These are phyloP conservation scores for Zoanthus gigantus DNA, from an alignment of 92 coral and sea anemone species.

Conservation along the genomic window DNA sequence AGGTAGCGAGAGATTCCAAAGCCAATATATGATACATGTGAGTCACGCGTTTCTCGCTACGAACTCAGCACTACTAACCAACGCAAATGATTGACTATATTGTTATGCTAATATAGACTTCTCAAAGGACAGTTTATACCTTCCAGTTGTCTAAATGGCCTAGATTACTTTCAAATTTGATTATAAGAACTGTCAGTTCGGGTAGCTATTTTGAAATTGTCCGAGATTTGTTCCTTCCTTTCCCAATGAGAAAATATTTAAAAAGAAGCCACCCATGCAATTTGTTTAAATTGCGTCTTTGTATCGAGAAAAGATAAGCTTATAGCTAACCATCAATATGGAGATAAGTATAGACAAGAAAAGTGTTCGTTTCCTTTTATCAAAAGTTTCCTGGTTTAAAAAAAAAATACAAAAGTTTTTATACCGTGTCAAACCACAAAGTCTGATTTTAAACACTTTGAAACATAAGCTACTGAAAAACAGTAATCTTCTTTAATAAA, in stretches of 20 bases:
- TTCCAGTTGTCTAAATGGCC: constrained; percentile 8
- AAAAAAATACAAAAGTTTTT: neutral
- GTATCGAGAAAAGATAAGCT: constrained; percentile 31
- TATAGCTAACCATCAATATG: neutral
- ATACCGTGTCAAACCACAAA: constrained; percentile 33
- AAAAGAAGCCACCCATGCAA: constrained; percentile 11
- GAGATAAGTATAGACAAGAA: neutral
- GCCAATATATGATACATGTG: constrained; percentile 18
- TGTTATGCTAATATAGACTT: constrained; percentile 36
- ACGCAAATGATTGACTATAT: constrained; percentile 12
- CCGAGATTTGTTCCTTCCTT: constrained; percentile 5
- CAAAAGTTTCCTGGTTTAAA: constrained; percentile 32
- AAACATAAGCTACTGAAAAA: neutral
- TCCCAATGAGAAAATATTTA: constrained; percentile 25
- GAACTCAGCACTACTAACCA: neutral
- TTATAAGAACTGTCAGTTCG: constrained; percentile 2
- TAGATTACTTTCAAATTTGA: constrained; percentile 16
- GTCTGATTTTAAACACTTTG: neutral
- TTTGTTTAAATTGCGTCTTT: constrained; percentile 39
- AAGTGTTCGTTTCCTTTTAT: constrained; percentile 29
- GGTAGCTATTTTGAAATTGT: constrained; percentile 4
- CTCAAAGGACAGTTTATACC: constrained; percentile 5
- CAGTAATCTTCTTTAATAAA: constrained; percentile 10
- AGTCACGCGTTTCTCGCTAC: constrained; percentile 41
- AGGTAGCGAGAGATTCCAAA: neutral